Evolutionary conservation across 1,140 invertebrate genomes (phyloP).

Genomic region (Acyrthosiphon pisum): DNA sequence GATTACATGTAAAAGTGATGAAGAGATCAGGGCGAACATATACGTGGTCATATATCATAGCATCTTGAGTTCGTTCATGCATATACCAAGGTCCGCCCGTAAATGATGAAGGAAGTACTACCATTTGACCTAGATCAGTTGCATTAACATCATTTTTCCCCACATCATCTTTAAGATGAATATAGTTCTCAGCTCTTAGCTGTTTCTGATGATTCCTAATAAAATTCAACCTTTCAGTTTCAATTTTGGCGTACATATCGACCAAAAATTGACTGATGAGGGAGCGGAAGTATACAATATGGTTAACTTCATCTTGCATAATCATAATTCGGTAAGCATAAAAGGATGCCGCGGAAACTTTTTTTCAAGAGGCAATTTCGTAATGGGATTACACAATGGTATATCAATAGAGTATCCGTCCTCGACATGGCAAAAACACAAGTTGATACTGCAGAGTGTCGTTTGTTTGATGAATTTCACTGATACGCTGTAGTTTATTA

Average conservation of each 20-base stretch:
- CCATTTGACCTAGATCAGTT: constrained; percentile 51
- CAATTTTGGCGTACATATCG: too few species aligned
- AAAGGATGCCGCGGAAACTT: constrained; percentile 60
- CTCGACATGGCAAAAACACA: constrained; percentile 65
- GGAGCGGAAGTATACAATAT: constrained; percentile 58
- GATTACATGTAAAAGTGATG: constrained; percentile 51
- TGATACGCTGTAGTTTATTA: constrained; percentile 27
- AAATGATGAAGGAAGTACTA: constrained; percentile 63
- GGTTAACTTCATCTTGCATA: constrained; percentile 60
- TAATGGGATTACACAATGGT: constrained; percentile 22
- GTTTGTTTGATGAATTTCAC: constrained; percentile 65
- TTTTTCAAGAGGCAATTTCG: constrained; percentile 58
- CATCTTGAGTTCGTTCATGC: constrained; percentile 60
- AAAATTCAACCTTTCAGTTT: too few species aligned
- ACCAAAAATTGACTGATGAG: too few species aligned
- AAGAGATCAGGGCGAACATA: constrained; percentile 62
- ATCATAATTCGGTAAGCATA: constrained; percentile 62
- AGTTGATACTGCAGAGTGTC: constrained; percentile 66
- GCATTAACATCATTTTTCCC: too few species aligned
- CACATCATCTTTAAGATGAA: too few species aligned
- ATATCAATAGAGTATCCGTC: constrained; percentile 58
- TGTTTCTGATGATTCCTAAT: too few species aligned
- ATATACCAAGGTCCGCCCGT: constrained; percentile 63
- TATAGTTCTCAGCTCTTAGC: too few species aligned
- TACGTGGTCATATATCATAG: constrained; percentile 14